Base-by-base conservation (phyloP, 2,113 vertebrate species). In the Pelusios castaneus region DNA sequence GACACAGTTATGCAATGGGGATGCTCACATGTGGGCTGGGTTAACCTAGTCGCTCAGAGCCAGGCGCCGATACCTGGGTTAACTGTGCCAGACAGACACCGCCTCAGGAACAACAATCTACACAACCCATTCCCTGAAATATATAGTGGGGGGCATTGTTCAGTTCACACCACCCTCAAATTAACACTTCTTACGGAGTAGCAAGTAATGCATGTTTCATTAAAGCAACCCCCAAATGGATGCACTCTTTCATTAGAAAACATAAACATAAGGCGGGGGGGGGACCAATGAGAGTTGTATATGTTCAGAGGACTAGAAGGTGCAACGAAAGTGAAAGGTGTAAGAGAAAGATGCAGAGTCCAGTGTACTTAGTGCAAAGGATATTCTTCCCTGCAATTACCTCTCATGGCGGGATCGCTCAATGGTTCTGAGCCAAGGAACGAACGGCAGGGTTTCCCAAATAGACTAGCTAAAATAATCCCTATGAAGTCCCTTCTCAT, bases 261-360 rank as follows among this genome's bases (percentile, higher is more conserved):
- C 38, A 24, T 41, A 73, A 73, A 73, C n/a, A n/a, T n/a, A n/a
- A n/a, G n/a, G n/a, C n/a, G n/a, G n/a, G n/a, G n/a, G n/a, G n/a
- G n/a, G n/a, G n/a, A n/a, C n/a, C n/a, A n/a, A n/a, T n/a, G 19
- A 21, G 58, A 6, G 3, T 55, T 2, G 3, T 11, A 2, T 0
- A 10, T 21, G 7, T 25, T 52, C 22, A 2, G 14, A 1, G 1
- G 45, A 84, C 82, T 10, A 5, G 70, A 43, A 25, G 0, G 1
- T 29, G 14, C 2, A 82, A n/a, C 6, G 13, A 5, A 49, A 29
- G 6, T 43, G 60, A 84, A 13, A 43, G 21, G 0, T 1, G 9
- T 2, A 3, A 73, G 16, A 24, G 24, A 0, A 60, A 70, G 67
- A 16, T 22, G 34, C 8, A 21, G 19, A 38, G 63, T 38, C 16